Conservation (phyloP, 2,888 invertebrate species). For the Ditylenchus weischeri region DNA sequence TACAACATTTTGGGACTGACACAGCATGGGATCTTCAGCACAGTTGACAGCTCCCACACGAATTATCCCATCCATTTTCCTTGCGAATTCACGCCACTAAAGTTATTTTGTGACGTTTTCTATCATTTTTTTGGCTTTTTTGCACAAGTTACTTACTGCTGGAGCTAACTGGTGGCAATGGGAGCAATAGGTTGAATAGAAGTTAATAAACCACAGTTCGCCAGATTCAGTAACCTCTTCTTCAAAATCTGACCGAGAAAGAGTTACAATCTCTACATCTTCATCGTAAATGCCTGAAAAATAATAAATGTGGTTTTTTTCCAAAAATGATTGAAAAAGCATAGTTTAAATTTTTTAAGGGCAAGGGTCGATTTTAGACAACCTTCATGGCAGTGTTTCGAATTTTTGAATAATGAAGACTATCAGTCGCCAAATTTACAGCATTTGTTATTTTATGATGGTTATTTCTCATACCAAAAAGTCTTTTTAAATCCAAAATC, state of each 20-base stretch:
- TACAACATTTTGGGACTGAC: constrained; percentile 72
- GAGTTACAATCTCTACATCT: constrained; percentile 75
- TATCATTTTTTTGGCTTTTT: not conserved
- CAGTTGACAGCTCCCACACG: constrained; percentile 82
- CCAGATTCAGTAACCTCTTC: constrained; percentile 65
- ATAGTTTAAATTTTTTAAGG: too few relatives aligned
- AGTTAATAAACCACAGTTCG: constrained; percentile 80
- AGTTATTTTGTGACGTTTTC: constrained; percentile 11
- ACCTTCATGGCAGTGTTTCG: too few relatives aligned
- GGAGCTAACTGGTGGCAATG: constrained; percentile 81
- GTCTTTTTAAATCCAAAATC: constrained; percentile 4
- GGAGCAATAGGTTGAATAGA: constrained; percentile 80
- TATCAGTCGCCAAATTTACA: too few relatives aligned
- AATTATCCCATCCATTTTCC: constrained; percentile 75
- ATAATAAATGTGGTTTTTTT: not conserved
- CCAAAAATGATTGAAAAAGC: too few relatives aligned
- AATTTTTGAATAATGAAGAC: too few relatives aligned
- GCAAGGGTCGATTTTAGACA: too few relatives aligned
- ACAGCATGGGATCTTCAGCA: constrained; percentile 77
- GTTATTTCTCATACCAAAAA: not conserved
- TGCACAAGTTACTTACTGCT: constrained; percentile 59
- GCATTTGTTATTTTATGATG: too few relatives aligned
- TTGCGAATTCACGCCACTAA: constrained; percentile 75
- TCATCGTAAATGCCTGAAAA: constrained; percentile 73
- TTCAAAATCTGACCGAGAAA: constrained; percentile 72